These are phyloP conservation scores for Scolanthus callimorphus DNA, from an alignment of 92 coral and sea anemone genomes.

Conservation along the genomic window DNA sequence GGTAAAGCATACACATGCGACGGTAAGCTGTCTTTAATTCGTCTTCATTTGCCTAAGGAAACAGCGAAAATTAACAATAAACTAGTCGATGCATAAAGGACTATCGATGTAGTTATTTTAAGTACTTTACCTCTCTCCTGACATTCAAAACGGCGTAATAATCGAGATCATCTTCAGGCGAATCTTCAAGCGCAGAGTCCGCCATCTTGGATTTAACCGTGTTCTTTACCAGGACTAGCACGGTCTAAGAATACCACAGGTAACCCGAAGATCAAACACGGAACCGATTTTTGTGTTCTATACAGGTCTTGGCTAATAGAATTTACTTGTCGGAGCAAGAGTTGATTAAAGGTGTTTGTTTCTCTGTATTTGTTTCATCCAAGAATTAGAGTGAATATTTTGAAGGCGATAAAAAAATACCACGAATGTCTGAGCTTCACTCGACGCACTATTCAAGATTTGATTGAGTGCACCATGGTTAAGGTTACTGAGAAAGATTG, in stretches of 20 bases:
- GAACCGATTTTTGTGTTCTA: too few relatives aligned
- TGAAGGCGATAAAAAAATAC: too few relatives aligned
- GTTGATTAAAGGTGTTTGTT: too few relatives aligned
- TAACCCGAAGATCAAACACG: neutral
- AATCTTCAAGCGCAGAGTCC: constrained; percentile 55
- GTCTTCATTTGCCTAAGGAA: constrained; percentile 78
- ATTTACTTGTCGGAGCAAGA: too few relatives aligned
- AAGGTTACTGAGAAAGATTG: too few relatives aligned
- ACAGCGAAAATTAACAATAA: neutral
- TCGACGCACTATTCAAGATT: too few relatives aligned
- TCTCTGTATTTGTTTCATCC: too few relatives aligned
- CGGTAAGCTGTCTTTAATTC: constrained; percentile 89
- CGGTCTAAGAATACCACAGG: constrained; percentile 17
- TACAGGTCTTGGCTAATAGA: too few relatives aligned
- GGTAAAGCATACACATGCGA: constrained; percentile 86
- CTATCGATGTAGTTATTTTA: neutral
- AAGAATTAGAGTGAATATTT: too few relatives aligned
- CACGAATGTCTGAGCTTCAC: too few relatives aligned
- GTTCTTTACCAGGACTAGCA: too few relatives aligned
- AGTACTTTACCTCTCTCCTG: constrained; percentile 67
- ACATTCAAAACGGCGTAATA: constrained; percentile 91
- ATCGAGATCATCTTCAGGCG: constrained; percentile 56
- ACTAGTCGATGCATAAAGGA: neutral
- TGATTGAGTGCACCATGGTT: too few relatives aligned
- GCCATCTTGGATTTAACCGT: constrained; percentile 91